phyloP scores from a whole-genome alignment of 1,140 invertebrate genomes.

The Papilio helenus region DNA sequence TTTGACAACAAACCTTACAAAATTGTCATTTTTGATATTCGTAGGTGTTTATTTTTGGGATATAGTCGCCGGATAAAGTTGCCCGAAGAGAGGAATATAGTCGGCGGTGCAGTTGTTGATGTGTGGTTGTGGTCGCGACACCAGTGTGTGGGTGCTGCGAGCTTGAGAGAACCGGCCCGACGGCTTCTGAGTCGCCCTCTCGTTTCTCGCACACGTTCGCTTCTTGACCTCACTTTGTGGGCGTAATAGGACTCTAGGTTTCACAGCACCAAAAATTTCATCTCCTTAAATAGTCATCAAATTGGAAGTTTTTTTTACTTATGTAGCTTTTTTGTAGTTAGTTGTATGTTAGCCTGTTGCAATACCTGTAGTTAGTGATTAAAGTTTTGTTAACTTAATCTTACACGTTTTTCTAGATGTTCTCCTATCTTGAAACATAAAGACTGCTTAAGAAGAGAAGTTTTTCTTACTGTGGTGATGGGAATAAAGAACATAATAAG shows the following conservation, averaged over 20 bases:
- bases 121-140: conserved; percentile 11
- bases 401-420: not conserved
- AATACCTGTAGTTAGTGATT: not conserved
- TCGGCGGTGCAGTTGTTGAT: conserved; percentile 1
- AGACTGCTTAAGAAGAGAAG: not conserved
- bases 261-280: conserved; percentile 21
- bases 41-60: conserved; percentile 21
- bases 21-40: not conserved
- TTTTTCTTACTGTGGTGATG: not conserved
- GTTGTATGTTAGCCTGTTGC: not conserved
- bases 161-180: conserved; percentile 36
- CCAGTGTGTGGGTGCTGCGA: conserved; percentile 14
- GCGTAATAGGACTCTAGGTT: conserved; percentile 30
- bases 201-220: conserved; percentile 31
- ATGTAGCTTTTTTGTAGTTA: not conserved
- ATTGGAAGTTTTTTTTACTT: not conserved
- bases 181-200: conserved; percentile 15
- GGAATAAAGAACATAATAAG: not conserved
- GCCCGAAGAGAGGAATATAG: not conserved
- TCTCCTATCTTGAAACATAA: not conserved
- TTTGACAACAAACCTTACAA: not conserved
- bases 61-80: not conserved
- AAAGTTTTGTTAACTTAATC: not conserved
- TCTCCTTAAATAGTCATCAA: conserved; percentile 16
- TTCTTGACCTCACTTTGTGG: conserved; percentile 31